phyloP scores from a whole-genome alignment of 37 sponge, comb jelly and placozoan genomes.

The Bolinopsis microptera region DNA sequence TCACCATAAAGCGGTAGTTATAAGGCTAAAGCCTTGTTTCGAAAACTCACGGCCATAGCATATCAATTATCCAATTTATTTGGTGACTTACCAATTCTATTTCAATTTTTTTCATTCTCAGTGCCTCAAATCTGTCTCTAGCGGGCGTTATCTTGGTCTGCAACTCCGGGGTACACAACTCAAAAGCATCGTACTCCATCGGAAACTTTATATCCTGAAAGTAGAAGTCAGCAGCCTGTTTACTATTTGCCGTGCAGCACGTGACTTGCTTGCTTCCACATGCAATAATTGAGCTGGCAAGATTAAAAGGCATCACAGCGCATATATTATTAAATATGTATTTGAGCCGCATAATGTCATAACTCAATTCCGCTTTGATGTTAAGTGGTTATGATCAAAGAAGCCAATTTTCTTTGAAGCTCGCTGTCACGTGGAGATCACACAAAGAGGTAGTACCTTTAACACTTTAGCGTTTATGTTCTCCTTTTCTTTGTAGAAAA shows the following conservation, averaged over 20 bases:
- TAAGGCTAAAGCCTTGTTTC: too few species aligned
- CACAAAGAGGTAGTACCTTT: constrained; percentile 70
- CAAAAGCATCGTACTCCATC: constrained; percentile 81
- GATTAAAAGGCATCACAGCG: too few species aligned
- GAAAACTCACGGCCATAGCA: too few species aligned
- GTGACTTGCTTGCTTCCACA: too few species aligned
- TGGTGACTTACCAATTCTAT: constrained; percentile 15
- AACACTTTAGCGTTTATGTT: constrained; percentile 69
- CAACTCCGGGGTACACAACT: constrained; percentile 88
- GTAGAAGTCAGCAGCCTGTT: too few species aligned
- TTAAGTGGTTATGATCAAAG: not conserved
- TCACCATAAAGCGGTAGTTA: too few species aligned
- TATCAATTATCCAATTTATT: too few species aligned
- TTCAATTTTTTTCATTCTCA: constrained; percentile 65
- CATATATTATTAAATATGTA: too few species aligned
- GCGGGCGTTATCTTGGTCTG: constrained; percentile 78
- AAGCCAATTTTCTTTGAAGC: not conserved
- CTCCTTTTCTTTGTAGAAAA: constrained; percentile 76
- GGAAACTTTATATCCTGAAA: constrained; percentile 87
- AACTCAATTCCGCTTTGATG: not conserved
- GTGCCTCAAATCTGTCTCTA: constrained; percentile 68
- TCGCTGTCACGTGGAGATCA: too few species aligned
- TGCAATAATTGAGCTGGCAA: too few species aligned
- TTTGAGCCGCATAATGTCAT: too few species aligned
- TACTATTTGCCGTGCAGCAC: too few species aligned